phyloP scores from a whole-genome alignment of 2,888 invertebrate species.

The Melanostoma scalare region DNA sequence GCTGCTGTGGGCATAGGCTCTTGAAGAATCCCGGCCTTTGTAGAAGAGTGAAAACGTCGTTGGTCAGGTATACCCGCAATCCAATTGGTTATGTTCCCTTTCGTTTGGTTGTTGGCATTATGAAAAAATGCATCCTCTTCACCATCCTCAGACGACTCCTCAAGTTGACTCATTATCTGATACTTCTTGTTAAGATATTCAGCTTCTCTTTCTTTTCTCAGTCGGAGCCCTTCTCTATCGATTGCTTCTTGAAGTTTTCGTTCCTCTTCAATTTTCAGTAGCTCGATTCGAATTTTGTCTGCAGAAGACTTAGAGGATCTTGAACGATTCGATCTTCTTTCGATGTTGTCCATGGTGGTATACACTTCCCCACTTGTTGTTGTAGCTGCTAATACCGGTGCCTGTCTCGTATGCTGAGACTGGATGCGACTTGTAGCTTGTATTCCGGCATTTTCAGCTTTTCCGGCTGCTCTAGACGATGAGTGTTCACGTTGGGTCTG shows the following conservation, averaged over 20 bases:
- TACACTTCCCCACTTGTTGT: not conserved
- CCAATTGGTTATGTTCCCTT: no score
- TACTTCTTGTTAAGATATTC: not conserved
- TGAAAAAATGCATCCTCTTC: no score
- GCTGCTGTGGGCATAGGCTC: no score
- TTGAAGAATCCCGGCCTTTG: no score
- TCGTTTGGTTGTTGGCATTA: no score
- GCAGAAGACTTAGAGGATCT: not conserved
- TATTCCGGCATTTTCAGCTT: not conserved
- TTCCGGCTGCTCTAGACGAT: not conserved
- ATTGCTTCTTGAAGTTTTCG: not conserved
- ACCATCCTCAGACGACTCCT: no score
- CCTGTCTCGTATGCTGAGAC: no score
- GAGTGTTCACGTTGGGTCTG: not conserved
- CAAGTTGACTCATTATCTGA: no score
- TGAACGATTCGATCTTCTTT: not conserved
- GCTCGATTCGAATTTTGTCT: not conserved
- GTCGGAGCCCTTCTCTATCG: not conserved
- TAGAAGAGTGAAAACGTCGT: no score
- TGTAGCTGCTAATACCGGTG: not conserved
- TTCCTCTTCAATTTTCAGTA: not conserved
- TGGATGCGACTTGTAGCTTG: no score
- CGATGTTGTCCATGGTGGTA: no score
- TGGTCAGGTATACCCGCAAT: no score
- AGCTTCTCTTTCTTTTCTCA: not conserved